Evolutionary conservation across 2,113 vertebrate genomes (phyloP).

Genomic region (Leptobrachium leishanense): DNA sequence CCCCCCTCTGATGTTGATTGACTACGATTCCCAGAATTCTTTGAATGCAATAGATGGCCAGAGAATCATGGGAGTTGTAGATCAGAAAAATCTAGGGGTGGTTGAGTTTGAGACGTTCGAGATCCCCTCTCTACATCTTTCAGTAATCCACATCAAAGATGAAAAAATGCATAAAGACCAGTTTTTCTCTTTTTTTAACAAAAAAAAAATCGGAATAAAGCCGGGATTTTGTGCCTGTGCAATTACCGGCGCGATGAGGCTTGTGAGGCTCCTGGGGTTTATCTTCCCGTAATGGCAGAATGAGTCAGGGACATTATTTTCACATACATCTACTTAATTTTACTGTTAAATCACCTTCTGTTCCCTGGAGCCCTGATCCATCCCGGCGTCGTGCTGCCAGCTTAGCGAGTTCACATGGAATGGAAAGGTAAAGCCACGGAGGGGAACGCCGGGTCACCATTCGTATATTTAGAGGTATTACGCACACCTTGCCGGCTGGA

Average conservation of each 20-base stretch:
- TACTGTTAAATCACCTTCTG: not conserved
- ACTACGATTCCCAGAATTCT: too few relatives aligned
- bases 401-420: constrained; percentile 1
- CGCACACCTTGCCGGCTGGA: too few relatives aligned
- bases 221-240: not conserved
- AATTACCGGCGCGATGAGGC: constrained; percentile 5
- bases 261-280: not conserved
- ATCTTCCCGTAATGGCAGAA: not conserved
- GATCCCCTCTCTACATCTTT: too few relatives aligned
- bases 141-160: too few relatives aligned
- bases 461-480: not conserved
- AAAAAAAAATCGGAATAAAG: too few relatives aligned
- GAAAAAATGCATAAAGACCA: too few relatives aligned
- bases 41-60: too few relatives aligned
- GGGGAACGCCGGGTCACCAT: not conserved
- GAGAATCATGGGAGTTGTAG: too few relatives aligned
- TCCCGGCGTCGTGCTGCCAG: not conserved
- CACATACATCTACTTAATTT: constrained; percentile 8
- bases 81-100: too few relatives aligned
- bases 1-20: too few relatives aligned
- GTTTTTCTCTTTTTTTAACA: too few relatives aligned
- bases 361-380: not conserved
- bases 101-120: too few relatives aligned
- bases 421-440: not conserved
- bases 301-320: not conserved